These are phyloP conservation scores for Caloenas nicobarica DNA, from an alignment of 2,113 vertebrate species.

Conservation along the genomic window DNA sequence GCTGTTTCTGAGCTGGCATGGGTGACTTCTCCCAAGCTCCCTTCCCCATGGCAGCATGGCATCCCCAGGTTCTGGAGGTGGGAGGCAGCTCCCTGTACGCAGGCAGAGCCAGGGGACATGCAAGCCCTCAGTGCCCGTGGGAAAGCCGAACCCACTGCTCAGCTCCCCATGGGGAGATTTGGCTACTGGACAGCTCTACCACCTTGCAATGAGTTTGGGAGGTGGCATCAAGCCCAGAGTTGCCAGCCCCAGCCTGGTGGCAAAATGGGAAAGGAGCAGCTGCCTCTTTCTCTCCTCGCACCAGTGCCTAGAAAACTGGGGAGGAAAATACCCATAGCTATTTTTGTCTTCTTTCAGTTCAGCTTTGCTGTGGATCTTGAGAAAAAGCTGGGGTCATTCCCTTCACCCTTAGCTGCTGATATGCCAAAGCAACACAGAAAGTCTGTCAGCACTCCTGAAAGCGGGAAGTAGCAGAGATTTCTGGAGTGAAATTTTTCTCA, in stretches of 20 bases:
- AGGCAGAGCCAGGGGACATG: rapidly evolving
- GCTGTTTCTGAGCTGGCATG: background rate
- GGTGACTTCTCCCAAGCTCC: background rate
- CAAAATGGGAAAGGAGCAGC: background rate
- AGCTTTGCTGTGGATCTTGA: background rate
- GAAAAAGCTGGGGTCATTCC: background rate
- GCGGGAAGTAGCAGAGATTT: conserved; percentile 16
- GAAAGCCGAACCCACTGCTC: background rate
- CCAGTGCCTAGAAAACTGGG: background rate
- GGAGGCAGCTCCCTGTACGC: background rate
- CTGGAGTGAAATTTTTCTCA: rapidly evolving
- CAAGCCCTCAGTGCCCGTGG: rapidly evolving
- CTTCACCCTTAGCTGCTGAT: background rate
- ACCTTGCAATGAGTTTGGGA: background rate
- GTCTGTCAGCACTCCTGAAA: background rate
- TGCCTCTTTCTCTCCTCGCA: background rate
- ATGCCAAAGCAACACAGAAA: background rate
- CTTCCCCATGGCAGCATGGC: background rate
- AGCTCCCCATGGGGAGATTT: background rate
- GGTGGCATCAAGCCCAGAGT: background rate
- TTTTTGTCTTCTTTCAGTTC: background rate
- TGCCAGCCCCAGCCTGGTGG: background rate
- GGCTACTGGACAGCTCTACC: background rate
- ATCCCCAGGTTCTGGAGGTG: background rate
- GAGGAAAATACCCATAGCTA: background rate